These are phyloP conservation scores for Caenorhabditis sp. DNA, from an alignment of 2,888 invertebrate genomes.

Conservation along the genomic window DNA sequence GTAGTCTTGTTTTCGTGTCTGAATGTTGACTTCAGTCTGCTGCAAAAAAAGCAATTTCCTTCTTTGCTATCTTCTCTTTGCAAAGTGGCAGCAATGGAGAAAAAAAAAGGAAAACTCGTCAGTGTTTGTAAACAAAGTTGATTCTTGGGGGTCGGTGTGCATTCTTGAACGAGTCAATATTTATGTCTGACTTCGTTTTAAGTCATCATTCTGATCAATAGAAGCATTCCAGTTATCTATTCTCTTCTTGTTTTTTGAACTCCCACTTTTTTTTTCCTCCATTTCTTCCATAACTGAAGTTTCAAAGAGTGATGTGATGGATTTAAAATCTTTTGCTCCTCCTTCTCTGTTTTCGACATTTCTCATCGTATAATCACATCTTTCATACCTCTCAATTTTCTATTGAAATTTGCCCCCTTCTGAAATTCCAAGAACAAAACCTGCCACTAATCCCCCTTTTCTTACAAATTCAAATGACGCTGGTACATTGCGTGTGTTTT, in stretches of 20 bases:
- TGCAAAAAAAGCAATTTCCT: neutral
- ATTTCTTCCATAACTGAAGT: neutral
- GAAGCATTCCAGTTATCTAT: neutral
- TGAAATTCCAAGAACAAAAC: neutral
- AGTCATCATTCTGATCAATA: neutral
- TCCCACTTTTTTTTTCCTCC: neutral
- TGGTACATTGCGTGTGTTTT: neutral
- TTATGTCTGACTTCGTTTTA: neutral
- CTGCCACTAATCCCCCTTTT: neutral
- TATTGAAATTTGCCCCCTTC: neutral
- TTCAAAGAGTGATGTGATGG: neutral
- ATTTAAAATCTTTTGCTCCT: neutral
- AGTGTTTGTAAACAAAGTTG: constrained; percentile 14
- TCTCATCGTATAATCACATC: neutral
- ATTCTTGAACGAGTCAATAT: neutral
- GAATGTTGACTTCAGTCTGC: neutral
- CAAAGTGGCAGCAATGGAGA: neutral
- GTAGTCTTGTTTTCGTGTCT: constrained; percentile 2
- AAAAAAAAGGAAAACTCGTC: neutral
- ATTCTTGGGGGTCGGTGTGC: neutral
- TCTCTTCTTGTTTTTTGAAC: neutral
- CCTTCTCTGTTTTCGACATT: neutral
- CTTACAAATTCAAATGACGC: neutral
- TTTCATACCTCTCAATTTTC: neutral
- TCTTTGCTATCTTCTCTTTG: neutral